Base-by-base conservation (phyloP, 92 coral and sea anemone genomes). In the Diadumene lineata region DNA sequence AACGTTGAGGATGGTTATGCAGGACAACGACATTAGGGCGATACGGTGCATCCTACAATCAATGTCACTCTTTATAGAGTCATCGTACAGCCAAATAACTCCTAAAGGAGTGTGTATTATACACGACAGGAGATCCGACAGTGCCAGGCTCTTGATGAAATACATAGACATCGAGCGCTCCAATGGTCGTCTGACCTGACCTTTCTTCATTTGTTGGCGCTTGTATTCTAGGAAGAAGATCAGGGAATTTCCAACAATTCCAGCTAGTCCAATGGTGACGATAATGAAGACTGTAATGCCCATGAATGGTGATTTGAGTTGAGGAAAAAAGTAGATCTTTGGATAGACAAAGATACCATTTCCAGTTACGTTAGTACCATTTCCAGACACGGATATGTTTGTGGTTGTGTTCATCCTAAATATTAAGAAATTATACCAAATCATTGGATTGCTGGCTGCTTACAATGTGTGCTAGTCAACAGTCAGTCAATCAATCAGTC, bases 1-100 rank as follows among this genome's bases (percentile, higher is more conserved):
- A 0, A 70, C 27, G 75, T 70, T 70, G 11, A 70, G 75, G 75
- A 70, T 70, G 21, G 75, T 70, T 26, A 55, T 53, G 18, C 75
- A 53, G 23, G 75, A 28, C 17, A 70, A 31, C 29, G 63, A 50
- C 75, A 70, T 70, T 56, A 70, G 19, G 15, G 64, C 46, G 11
- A 70, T 56, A 19, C 75, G 11, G 17, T 70, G 75, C 25, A 70
- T 27, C 75, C 31, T 53, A 28, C 75, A 70, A 19, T 70, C 64
- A 15, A 51, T 15, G 38, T 70, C 46, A 30, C 11, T 70, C 64
- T 70, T 70, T 44, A 53, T 53, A 17, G 75, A 30, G 1, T 0
- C 31, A 21, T 70, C 75, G 0, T 51, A 16, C 7, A 70, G 2
- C 75, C 75, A 70, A 28, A 70, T 15, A 11, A 30, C 28, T 0